These are phyloP conservation scores for Laothoe populi DNA, from an alignment of 2,888 invertebrate genomes.

Conservation along the genomic window DNA sequence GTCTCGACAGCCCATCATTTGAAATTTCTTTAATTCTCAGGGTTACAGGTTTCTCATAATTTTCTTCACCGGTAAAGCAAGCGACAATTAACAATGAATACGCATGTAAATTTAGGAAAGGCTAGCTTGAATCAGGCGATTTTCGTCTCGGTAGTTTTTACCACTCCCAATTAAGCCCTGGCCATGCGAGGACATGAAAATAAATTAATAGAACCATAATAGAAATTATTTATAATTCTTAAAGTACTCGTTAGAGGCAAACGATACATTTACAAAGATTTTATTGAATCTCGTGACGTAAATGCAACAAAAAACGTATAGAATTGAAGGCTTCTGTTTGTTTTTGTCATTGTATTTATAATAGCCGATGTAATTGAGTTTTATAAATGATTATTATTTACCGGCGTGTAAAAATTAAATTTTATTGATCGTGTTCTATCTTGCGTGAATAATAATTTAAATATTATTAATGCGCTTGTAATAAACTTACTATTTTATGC, in stretches of 20 bases:
- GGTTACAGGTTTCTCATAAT: too few species aligned
- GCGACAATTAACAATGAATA: too few species aligned
- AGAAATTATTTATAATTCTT: background rate
- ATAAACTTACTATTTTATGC: background rate
- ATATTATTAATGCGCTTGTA: background rate
- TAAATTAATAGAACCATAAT: too few species aligned
- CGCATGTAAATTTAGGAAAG: too few species aligned
- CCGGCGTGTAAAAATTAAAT: background rate
- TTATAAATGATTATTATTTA: background rate
- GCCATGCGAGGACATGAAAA: too few species aligned
- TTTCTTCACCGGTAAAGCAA: too few species aligned
- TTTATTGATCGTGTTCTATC: background rate
- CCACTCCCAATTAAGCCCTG: too few species aligned
- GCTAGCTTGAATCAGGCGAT: too few species aligned
- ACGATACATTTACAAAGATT: background rate
- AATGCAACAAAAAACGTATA: conserved; percentile 31
- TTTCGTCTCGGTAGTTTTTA: too few species aligned
- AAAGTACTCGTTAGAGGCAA: background rate
- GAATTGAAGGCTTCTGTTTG: conserved; percentile 22
- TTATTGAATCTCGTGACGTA: conserved; percentile 29
- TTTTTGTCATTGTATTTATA: background rate
- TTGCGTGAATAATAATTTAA: conserved; percentile 3
- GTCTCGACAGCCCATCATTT: too few species aligned
- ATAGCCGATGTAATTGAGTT: background rate
- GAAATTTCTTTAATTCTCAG: too few species aligned